Evolutionary conservation across 2,888 invertebrate genomes (phyloP).

Genomic region (Hemithea aestivaria): DNA sequence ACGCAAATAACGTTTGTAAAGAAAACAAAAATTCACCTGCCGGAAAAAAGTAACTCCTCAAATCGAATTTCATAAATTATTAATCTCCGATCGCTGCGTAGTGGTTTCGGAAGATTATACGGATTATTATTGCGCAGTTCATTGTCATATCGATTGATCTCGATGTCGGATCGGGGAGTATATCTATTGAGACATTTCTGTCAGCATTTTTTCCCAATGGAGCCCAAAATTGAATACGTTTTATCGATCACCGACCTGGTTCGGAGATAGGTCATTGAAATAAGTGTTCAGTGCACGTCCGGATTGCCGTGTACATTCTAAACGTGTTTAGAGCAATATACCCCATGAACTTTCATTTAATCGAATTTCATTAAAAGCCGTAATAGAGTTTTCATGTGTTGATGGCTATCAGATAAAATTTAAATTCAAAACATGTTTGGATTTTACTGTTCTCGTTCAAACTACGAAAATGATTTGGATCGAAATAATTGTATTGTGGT

Average conservation of each 20-base stretch:
- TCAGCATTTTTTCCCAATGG: conserved; percentile 12
- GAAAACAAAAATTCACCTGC: neutral
- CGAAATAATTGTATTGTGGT: no score
- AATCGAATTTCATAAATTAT: conserved; percentile 7
- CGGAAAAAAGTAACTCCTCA: neutral
- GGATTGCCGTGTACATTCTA: neutral
- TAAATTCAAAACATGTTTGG: no score
- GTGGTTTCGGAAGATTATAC: conserved; percentile 4
- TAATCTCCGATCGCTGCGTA: conserved; percentile 10
- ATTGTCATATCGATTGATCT: conserved; percentile 9
- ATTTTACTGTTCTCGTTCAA: no score
- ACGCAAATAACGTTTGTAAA: neutral
- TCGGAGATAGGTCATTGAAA: conserved; percentile 24
- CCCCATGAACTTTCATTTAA: no score
- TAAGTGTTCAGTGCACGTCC: conserved; percentile 24
- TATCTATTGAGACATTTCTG: conserved; percentile 5
- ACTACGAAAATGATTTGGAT: no score
- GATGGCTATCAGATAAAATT: no score
- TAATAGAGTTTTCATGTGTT: no score
- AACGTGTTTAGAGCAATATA: no score
- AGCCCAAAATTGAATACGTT: conserved; percentile 22
- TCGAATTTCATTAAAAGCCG: no score
- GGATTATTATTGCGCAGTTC: conserved; percentile 12
- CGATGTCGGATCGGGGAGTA: conserved; percentile 4
- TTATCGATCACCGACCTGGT: conserved; percentile 28